Evolutionary conservation across 2,797 vertebrate genomes (phyloP).

Genomic region (Sebastes minor): DNA sequence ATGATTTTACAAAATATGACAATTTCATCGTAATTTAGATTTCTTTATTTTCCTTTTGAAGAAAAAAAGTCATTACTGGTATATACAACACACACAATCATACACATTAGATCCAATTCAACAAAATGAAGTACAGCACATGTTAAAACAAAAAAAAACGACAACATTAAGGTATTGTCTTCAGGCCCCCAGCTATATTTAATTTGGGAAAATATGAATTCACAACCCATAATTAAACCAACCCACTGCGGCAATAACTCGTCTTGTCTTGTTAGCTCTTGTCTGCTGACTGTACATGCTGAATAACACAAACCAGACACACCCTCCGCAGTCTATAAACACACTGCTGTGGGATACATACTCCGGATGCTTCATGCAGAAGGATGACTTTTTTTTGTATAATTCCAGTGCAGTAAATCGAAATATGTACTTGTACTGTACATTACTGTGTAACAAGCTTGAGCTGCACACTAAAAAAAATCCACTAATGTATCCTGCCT

Average conservation of each 20-base stretch:
- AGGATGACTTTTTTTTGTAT: not conserved
- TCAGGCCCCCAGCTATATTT: not conserved
- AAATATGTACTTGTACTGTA: not conserved
- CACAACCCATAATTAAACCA: slow-evolving; percentile 30
- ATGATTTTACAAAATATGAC: not conserved
- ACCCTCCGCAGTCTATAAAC: slow-evolving; percentile 17
- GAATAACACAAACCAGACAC: slow-evolving; percentile 14
- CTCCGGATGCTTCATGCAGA: not conserved
- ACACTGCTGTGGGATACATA: not conserved
- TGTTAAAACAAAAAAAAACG: not conserved
- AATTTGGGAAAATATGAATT: slow-evolving; percentile 19
- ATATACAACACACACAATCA: not conserved
- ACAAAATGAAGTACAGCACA: not conserved
- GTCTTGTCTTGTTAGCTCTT: not conserved
- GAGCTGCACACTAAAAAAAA: not conserved
- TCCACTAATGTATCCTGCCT: not conserved
- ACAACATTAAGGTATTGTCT: slow-evolving; percentile 6
- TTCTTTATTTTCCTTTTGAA: not conserved
- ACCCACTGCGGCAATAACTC: slow-evolving; percentile 6
- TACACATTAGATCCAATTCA: not conserved
- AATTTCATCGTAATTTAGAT: not conserved
- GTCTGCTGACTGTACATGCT: not conserved
- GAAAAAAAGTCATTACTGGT: not conserved
- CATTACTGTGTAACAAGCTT: not conserved
- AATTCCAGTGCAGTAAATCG: not conserved